Percentiles rank a stretch among this genome's conserved stretches.
Conservation (phyloP, 2,113 vertebrate genomes). For the Ptychochromis oligacanthus region DNA sequence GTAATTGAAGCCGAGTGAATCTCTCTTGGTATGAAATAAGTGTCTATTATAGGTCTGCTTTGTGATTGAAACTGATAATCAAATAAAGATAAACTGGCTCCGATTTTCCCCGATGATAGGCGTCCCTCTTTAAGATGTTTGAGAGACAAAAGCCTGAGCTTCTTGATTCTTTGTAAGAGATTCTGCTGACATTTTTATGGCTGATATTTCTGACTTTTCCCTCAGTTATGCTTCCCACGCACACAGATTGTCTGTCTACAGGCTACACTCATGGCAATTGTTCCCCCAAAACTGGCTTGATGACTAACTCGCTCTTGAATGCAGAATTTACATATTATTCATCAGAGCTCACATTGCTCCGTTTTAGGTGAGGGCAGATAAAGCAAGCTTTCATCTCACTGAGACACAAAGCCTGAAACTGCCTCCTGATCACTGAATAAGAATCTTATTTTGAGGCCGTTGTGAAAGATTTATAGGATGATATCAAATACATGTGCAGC, state of each 20-base stretch:
- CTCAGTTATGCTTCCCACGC: conserved; percentile 36
- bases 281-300: conserved; percentile 31
- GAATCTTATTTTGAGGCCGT: neutral
- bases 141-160: neutral
- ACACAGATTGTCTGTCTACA: conserved; percentile 15
- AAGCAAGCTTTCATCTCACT: conserved; percentile 30
- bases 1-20: neutral
- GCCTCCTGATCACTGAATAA: conserved; percentile 4
- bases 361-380: conserved; percentile 2
- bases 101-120: neutral
- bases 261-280: conserved; percentile 26
- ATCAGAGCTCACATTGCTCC: conserved; percentile 28
- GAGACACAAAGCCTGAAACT: conserved; percentile 21
- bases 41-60: neutral
- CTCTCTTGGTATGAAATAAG: neutral
- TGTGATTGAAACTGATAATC: neutral
- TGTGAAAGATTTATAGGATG: neutral
- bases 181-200: conserved; percentile 41
- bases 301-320: conserved; percentile 53
- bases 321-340: conserved; percentile 46
- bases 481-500: neutral
- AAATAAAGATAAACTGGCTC: neutral
- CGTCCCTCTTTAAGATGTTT: neutral
- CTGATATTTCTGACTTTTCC: conserved; percentile 12
- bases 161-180: neutral